Evolutionary conservation across 2,888 invertebrate genomes (phyloP).

Genomic region (Pseudeuparius sepicola): DNA sequence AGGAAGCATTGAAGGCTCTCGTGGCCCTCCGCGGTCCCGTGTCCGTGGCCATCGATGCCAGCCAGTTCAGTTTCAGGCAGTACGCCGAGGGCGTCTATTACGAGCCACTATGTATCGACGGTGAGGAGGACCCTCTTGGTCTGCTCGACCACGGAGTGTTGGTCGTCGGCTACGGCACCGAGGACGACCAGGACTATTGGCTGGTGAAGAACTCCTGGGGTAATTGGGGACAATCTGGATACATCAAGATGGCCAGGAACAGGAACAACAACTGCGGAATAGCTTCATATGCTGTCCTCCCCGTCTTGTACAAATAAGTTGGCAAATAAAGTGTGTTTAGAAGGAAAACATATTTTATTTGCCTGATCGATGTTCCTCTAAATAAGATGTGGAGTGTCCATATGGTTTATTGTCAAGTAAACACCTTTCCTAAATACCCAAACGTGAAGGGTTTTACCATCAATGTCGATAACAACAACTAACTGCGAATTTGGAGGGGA

Average conservation of each 20-base stretch:
- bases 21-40: slow-evolving; percentile 73
- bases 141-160: slow-evolving; percentile 70
- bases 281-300: slow-evolving; percentile 66
- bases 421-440: too few relatives aligned
- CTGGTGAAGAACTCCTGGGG: slow-evolving; percentile 59
- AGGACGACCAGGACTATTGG: slow-evolving; percentile 49
- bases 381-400: too few relatives aligned
- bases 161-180: slow-evolving; percentile 66
- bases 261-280: slow-evolving; percentile 67
- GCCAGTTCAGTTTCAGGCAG: slow-evolving; percentile 44
- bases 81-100: slow-evolving; percentile 69
- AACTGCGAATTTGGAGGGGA: too few relatives aligned
- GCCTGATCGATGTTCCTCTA: too few relatives aligned
- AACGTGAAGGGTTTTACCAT: too few relatives aligned
- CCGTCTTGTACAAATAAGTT: too few relatives aligned
- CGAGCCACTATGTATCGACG: slow-evolving; percentile 58
- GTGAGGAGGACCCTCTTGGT: slow-evolving; percentile 52
- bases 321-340: too few relatives aligned
- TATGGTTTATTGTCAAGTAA: too few relatives aligned
- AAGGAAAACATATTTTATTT: too few relatives aligned
- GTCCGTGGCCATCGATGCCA: slow-evolving; percentile 77
- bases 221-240: slow-evolving; percentile 27
- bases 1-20: slow-evolving; percentile 19
- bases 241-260: slow-evolving; percentile 25
- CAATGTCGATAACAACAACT: too few relatives aligned